Percentiles rank a stretch among this genome's conserved stretches.
These are phyloP conservation scores for Streblospio benedicti DNA, from an alignment of 1,140 invertebrate species.

Conservation along the genomic window DNA sequence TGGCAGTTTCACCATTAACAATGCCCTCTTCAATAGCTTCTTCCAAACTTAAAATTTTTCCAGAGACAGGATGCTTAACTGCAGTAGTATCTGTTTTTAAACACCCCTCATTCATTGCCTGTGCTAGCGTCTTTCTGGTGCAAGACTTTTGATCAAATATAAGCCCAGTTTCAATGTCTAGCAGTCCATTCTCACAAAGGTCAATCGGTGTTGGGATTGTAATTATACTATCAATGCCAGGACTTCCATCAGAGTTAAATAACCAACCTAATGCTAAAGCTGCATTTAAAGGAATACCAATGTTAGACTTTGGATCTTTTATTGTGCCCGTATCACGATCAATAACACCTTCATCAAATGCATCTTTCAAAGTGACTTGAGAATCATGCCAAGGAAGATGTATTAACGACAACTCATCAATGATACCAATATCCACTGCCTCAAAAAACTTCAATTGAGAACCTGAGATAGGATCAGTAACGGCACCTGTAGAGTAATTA, in stretches of 20 bases:
- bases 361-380: not conserved
- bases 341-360: conserved; percentile 55
- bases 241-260: no score
- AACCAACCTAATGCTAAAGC: no score
- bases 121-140: conserved; percentile 29
- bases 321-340: conserved; percentile 52
- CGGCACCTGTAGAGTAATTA: conserved; percentile 56
- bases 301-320: conserved; percentile 60
- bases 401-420: conserved; percentile 52
- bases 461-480: conserved; percentile 57
- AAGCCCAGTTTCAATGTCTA: conserved; percentile 54
- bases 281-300: conserved; percentile 49
- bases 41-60: conserved; percentile 50
- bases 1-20: conserved; percentile 55
- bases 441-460: conserved; percentile 51
- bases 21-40: conserved; percentile 38
- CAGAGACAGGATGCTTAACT: conserved; percentile 57
- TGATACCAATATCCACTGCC: conserved; percentile 14
- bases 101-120: conserved; percentile 33
- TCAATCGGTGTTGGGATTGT: no score
- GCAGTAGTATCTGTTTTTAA: conserved; percentile 13
- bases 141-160: conserved; percentile 34
- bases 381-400: conserved; percentile 62
- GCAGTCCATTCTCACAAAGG: conserved; percentile 52
- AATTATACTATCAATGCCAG: no score